phyloP scores from a whole-genome alignment of 1,140 invertebrate genomes.

The Apolygus lucorum region DNA sequence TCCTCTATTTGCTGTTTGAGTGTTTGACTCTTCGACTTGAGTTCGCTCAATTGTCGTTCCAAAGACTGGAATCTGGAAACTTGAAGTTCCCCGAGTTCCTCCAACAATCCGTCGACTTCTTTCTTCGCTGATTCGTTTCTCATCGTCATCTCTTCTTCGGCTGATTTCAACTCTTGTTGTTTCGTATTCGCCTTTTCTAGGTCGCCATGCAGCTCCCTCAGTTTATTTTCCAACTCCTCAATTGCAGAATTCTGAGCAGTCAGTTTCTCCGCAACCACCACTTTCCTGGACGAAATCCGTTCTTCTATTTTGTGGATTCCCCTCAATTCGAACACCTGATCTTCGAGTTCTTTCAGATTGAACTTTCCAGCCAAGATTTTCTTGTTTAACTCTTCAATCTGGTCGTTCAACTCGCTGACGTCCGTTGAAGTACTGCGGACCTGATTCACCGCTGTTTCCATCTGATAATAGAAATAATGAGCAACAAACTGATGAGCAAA shows the following conservation, averaged over 20 bases:
- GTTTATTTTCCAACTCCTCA: not conserved
- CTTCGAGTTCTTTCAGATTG: not conserved
- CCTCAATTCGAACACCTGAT: not conserved
- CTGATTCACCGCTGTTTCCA: too few species aligned
- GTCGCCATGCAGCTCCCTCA: not conserved
- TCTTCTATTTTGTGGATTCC: not conserved
- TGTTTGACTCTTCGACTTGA: too few species aligned
- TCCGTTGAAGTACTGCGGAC: too few species aligned
- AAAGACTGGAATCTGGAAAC: too few species aligned
- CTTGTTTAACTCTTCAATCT: not conserved
- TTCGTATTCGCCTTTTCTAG: not conserved
- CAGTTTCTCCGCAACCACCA: not conserved
- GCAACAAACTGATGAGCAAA: too few species aligned
- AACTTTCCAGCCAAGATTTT: not conserved
- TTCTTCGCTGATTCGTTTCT: not conserved
- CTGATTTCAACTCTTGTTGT: not conserved
- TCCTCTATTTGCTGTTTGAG: too few species aligned
- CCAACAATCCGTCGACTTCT: not conserved
- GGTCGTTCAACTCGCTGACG: not conserved
- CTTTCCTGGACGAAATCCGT: not conserved
- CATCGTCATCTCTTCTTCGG: not conserved
- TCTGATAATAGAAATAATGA: too few species aligned
- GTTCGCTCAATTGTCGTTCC: too few species aligned
- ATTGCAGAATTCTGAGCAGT: not conserved
- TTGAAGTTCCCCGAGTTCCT: not conserved